Conservation (phyloP, 2,888 invertebrate genomes). For the Drosophila nigricruria region DNA sequence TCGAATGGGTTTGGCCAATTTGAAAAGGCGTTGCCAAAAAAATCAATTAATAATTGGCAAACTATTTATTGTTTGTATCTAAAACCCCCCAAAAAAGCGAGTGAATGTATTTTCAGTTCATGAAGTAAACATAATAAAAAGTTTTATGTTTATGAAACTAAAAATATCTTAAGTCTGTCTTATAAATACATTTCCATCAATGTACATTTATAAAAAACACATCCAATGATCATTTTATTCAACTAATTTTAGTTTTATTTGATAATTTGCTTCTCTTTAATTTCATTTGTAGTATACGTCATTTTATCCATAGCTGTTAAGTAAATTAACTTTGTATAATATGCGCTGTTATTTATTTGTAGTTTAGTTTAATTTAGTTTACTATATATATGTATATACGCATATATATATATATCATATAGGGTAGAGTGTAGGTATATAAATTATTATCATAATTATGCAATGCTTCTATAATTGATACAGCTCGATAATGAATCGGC, state of each 20-base stretch:
- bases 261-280: constrained; percentile 58
- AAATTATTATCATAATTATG: constrained; percentile 59
- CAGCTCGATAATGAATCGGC: constrained; percentile 21
- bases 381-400: constrained; percentile 24
- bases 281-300: constrained; percentile 66
- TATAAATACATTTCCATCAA: not conserved
- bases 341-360: constrained; percentile 53
- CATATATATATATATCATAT: constrained; percentile 37
- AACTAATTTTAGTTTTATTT: constrained; percentile 75
- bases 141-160: not conserved
- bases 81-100: no score
- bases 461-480: constrained; percentile 56
- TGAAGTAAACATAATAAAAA: not conserved
- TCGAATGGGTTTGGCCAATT: not conserved
- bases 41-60: not conserved
- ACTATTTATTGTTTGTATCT: not conserved
- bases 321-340: constrained; percentile 43
- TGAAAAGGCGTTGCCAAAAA: not conserved
- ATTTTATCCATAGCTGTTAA: constrained; percentile 36
- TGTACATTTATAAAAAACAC: not conserved
- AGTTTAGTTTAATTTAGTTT: constrained; percentile 39
- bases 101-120: not conserved
- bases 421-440: constrained; percentile 43
- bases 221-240: constrained; percentile 36
- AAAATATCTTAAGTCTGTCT: not conserved